Percentiles rank a stretch among this genome's conserved stretches.
Conservation (phyloP, 2,113 vertebrate species). For the Lucifuga dentata region DNA sequence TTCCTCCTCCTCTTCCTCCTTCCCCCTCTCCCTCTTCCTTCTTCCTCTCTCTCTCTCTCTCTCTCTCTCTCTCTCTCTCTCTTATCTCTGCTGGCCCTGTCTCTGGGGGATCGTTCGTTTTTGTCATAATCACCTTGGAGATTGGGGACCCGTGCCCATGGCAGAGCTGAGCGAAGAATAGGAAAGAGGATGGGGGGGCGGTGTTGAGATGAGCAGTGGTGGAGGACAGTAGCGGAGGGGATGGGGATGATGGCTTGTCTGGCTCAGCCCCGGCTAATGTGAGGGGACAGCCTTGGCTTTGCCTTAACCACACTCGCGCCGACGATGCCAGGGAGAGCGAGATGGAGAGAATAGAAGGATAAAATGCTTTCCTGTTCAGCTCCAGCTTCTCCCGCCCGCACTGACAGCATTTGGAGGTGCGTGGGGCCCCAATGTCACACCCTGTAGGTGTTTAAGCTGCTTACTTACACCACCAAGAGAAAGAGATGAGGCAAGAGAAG, state of each 20-base stretch:
- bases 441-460: conserved; percentile 85
- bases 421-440: conserved; percentile 79
- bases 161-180: conserved; percentile 64
- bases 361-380: conserved; percentile 74
- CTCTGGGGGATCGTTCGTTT: conserved; percentile 79
- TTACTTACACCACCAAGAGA: conserved; percentile 78
- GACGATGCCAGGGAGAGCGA: conserved; percentile 70
- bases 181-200: conserved; percentile 24
- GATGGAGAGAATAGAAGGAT: conserved; percentile 76
- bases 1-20: conserved; percentile 3
- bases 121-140: conserved; percentile 84
- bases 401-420: conserved; percentile 75
- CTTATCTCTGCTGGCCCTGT: conserved; percentile 77
- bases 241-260: conserved; percentile 72
- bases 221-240: conserved; percentile 49
- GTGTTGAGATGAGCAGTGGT: conserved; percentile 57
- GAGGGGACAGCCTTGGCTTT: conserved; percentile 83
- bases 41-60: conserved; percentile 56
- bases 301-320: conserved; percentile 67
- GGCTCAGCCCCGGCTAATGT: conserved; percentile 78
- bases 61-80: conserved; percentile 66
- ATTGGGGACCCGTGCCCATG: conserved; percentile 81
- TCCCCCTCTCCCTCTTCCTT: conserved; percentile 60
- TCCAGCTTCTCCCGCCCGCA: conserved; percentile 66
- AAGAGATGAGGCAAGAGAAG: conserved; percentile 74